These are phyloP conservation scores for Solenodon paradoxus DNA, from an alignment of 2,113 vertebrate species.

Conservation along the genomic window DNA sequence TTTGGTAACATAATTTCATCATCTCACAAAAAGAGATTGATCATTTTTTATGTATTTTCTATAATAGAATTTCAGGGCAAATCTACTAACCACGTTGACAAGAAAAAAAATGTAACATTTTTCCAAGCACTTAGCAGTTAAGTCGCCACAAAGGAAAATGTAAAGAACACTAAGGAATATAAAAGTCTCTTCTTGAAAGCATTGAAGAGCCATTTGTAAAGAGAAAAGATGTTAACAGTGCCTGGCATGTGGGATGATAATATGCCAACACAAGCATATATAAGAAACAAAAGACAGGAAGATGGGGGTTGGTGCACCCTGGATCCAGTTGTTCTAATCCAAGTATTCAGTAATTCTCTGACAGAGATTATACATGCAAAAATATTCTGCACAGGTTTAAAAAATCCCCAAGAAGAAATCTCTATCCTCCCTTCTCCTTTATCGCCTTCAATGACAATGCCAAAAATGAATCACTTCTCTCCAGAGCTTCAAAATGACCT, in stretches of 20 bases:
- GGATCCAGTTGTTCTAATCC: neutral
- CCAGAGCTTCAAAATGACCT: neutral
- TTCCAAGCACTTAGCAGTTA: neutral
- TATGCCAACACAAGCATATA: neutral
- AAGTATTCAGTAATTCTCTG: neutral
- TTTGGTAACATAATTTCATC: neutral
- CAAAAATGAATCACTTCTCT: neutral
- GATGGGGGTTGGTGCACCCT: fast-evolving
- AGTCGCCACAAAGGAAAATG: neutral
- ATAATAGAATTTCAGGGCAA: neutral
- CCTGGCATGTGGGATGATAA: neutral
- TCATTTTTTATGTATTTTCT: neutral
- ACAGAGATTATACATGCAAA: neutral
- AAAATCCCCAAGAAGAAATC: neutral
- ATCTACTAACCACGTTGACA: neutral
- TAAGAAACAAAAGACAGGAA: neutral
- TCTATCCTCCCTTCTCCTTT: neutral
- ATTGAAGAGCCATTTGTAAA: neutral
- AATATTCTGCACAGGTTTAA: neutral
- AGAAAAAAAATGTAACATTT: neutral
- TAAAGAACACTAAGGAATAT: neutral
- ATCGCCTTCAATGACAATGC: neutral
- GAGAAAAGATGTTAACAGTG: neutral
- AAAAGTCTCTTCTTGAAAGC: neutral
- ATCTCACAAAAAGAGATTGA: neutral